Conservation (phyloP, 1,140 invertebrate species). For the Lepidurus packardi region DNA sequence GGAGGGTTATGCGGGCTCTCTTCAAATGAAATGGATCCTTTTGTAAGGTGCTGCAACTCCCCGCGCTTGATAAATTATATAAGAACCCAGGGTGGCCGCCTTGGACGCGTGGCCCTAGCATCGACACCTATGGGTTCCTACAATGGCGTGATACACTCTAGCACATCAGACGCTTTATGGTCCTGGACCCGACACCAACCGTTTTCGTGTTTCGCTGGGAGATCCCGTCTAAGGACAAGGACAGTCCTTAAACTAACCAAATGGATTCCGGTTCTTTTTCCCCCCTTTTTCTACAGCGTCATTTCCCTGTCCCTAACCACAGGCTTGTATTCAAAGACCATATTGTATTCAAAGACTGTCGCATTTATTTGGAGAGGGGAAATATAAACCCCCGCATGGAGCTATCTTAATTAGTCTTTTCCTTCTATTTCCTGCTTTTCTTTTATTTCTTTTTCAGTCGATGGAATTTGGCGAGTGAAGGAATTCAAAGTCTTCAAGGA, state of each 20-base stretch:
- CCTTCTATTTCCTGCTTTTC: too few relatives aligned
- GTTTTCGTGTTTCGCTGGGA: neutral
- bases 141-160: slow-evolving; percentile 21
- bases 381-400: too few relatives aligned
- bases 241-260: neutral
- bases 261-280: neutral
- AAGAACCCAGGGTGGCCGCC: neutral
- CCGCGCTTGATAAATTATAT: neutral
- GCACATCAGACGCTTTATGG: slow-evolving; percentile 15
- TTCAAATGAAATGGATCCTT: slow-evolving; percentile 5
- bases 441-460: too few relatives aligned
- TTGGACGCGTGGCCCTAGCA: neutral
- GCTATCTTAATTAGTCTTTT: too few relatives aligned
- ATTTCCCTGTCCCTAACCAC: neutral
- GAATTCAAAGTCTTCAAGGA: too few relatives aligned
- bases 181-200: neutral
- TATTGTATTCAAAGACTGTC: too few relatives aligned
- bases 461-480: too few relatives aligned
- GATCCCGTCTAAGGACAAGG: neutral
- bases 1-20: neutral
- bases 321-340: too few relatives aligned
- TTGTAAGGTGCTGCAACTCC: slow-evolving; percentile 2
- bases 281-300: neutral
- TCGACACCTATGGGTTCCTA: neutral
- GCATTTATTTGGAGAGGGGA: too few relatives aligned